These are phyloP conservation scores for Drosophila azteca DNA, from an alignment of 1,140 invertebrate species.

Conservation along the genomic window DNA sequence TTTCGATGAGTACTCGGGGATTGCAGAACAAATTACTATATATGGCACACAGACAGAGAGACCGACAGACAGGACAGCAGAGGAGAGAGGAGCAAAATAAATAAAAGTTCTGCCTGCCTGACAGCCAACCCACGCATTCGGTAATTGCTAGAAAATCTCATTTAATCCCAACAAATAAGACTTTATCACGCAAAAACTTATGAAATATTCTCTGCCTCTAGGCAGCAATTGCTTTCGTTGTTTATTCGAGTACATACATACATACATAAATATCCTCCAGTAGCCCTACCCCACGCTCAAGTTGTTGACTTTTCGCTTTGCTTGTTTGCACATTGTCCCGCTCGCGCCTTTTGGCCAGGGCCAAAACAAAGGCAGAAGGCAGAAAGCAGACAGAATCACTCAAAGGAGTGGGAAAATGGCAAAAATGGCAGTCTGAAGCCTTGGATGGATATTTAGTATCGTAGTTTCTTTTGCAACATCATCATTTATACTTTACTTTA, in stretches of 20 bases:
- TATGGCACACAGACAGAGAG: conserved; percentile 1
- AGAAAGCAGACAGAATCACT: conserved; percentile 44
- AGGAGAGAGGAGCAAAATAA: conserved; percentile 30
- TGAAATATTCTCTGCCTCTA: conserved; percentile 67
- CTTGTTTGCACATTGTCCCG: conserved; percentile 74
- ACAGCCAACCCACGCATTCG: conserved; percentile 32
- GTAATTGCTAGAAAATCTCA: conserved; percentile 81
- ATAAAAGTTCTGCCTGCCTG: conserved; percentile 35
- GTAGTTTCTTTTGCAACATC: conserved; percentile 78
- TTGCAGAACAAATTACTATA: conserved; percentile 22
- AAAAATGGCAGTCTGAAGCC: conserved; percentile 66
- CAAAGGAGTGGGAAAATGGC: conserved; percentile 27
- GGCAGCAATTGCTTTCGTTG: conserved; percentile 65
- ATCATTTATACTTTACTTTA: too few relatives aligned
- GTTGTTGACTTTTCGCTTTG: conserved; percentile 50
- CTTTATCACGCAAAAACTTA: conserved; percentile 82
- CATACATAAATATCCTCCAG: too few relatives aligned
- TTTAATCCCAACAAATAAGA: conserved; percentile 79
- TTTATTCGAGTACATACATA: conserved; percentile 18
- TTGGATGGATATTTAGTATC: conserved; percentile 73
- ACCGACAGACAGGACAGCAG: background rate
- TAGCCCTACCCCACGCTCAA: background rate
- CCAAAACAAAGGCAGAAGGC: conserved; percentile 24
- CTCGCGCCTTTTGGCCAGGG: conserved; percentile 65
- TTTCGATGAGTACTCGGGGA: conserved; percentile 48